Percentiles rank a stretch among this genome's conserved stretches.
phyloP scores from a whole-genome alignment of 2,113 vertebrate genomes.

The Bettongia penicillata region DNA sequence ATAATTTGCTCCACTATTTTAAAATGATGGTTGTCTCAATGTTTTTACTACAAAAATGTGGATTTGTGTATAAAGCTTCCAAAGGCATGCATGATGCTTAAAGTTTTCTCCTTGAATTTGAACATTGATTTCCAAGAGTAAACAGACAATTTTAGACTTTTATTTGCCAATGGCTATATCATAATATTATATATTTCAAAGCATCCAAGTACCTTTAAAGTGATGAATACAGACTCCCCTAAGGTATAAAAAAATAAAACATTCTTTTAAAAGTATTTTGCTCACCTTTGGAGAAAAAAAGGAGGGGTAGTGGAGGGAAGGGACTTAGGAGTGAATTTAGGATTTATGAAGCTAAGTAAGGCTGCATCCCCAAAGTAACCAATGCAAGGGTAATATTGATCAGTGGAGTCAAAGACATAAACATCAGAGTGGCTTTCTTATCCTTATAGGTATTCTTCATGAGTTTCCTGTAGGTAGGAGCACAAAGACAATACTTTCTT shows the following conservation, averaged over 20 bases:
- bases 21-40: neutral
- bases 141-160: constrained; percentile 92
- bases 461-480: constrained; percentile 83
- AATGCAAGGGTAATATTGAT: constrained; percentile 86
- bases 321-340: constrained; percentile 79
- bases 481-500: constrained; percentile 73
- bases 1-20: neutral
- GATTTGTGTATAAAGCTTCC: neutral
- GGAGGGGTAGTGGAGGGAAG: constrained; percentile 67
- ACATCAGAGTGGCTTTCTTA: constrained; percentile 81
- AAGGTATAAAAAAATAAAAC: constrained; percentile 87
- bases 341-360: constrained; percentile 86
- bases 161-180: constrained; percentile 91
- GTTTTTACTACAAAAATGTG: neutral
- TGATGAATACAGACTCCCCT: constrained; percentile 86
- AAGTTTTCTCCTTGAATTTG: constrained; percentile 77
- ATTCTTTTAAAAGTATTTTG: constrained; percentile 91
- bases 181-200: constrained; percentile 92
- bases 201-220: constrained; percentile 89
- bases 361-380: constrained; percentile 85
- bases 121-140: constrained; percentile 93
- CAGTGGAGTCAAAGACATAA: constrained; percentile 85
- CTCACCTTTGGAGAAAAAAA: constrained; percentile 87
- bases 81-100: constrained; percentile 39
- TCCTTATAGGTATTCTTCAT: constrained; percentile 80